phyloP scores from a whole-genome alignment of 2,888 invertebrate species.

The Scaptomyza reducta region DNA sequence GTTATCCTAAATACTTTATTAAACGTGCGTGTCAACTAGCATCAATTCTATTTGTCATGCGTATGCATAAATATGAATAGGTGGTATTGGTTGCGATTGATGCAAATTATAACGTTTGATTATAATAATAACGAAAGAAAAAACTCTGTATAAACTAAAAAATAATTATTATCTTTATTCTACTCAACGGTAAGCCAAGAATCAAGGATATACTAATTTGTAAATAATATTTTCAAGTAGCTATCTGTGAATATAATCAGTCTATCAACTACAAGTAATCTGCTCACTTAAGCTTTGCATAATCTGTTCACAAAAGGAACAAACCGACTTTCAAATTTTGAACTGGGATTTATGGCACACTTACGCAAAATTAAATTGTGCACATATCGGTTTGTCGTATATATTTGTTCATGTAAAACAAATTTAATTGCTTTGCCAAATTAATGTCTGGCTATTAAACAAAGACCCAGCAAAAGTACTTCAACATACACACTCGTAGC shows the following conservation, averaged over 20 bases:
- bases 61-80: background rate
- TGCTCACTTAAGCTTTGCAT: background rate
- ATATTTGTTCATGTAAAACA: slow-evolving; percentile 20
- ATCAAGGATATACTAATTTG: no score
- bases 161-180: no score
- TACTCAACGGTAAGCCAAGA: no score
- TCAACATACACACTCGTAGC: slow-evolving; percentile 10
- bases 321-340: slow-evolving; percentile 8
- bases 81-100: background rate
- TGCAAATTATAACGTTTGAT: no score
- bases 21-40: background rate
- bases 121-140: no score
- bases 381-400: slow-evolving; percentile 14
- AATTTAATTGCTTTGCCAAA: slow-evolving; percentile 60
- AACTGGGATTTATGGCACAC: slow-evolving; percentile 23
- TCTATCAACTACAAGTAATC: background rate
- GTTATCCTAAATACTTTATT: background rate
- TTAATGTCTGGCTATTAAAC: slow-evolving; percentile 46
- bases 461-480: slow-evolving; percentile 34
- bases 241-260: background rate
- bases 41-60: background rate
- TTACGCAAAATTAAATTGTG: slow-evolving; percentile 33
- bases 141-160: no score
- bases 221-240: background rate
- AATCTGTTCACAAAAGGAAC: slow-evolving; percentile 3